Evolutionary conservation across 2,888 invertebrate genomes (phyloP), one percentile per base, ranked within the genome.

Genomic region (Diadromus collaris): DNA sequence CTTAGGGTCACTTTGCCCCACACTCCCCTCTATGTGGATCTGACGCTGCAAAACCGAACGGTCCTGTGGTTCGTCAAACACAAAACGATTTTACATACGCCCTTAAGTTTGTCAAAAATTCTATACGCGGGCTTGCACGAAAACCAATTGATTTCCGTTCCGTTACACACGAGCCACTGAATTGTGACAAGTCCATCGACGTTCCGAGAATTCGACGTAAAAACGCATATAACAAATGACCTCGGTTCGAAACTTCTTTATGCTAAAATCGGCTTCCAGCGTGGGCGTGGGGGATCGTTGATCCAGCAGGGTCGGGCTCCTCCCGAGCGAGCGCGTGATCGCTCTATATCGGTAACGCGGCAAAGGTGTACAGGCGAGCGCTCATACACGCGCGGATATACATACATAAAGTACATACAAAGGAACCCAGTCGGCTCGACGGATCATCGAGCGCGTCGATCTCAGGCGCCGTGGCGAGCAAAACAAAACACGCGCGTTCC

Each of bases 371-470:
- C 38, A 32, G n/a, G 44, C n/a, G 63, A 10, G 19, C 24, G 29
- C 46, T 3, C 13, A 13, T 75, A 16, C 29, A 48, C 16, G 6
- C 24, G 10, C 10, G 16, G 19, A 48, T 6, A 48, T 24, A 58
- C 44, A 56, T 32, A 61, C 34, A 13, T 32, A 6, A 13, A 3
- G 13, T 24, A 34, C 34, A n/a, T 61, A 61, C 48, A 68, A 61
- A 73, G 63, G 63, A 68, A 78, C 44, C 24, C 58, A 41, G 19
- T 29, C 29, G 44, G 58, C 44, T 16, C 41, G 46, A 63, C 60
- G 60, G 74, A 74, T 74, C 65, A 65, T 70, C 78, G 74, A 78
- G 64, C 54, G 64, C 70, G 74, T 65, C 74, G 74, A 74, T 74
- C 74, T 65, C 54, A 16, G 63, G 70, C 74, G 70, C 63, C 58